Evolutionary conservation across 2,797 vertebrate genomes (phyloP), one percentile per base, ranked within the genome.

Genomic region (Phoeniculus purpureus): DNA sequence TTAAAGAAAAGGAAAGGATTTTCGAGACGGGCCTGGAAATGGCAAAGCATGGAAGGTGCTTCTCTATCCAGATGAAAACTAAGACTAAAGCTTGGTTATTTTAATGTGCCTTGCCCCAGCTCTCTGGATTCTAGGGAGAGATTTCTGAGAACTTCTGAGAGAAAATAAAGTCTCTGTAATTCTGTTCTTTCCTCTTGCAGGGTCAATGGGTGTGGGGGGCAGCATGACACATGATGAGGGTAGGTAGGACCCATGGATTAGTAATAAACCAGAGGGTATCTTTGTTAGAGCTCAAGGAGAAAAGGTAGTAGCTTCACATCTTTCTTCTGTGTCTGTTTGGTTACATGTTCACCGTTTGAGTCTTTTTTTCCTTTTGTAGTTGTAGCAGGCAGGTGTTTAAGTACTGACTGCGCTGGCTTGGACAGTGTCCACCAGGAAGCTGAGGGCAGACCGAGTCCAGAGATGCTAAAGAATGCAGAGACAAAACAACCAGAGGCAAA

Each of bases 1-100:
- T 93, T 77, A 85, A 82, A 91, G 80, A 85, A 87, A 95, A 93
- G 73, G 40, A 91, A 93, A 79, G 48, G 47, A 43, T 92, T 94
- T 94, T 82, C 72, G 91, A 92, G 72, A 78, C 82, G 82, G 61
- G 66, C 82, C 87, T 93, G 83, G 77, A 91, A 88, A 81, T 1
- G 12, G 66, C 59, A 67, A 80, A 45, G 34, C 19, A 7, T 78
- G 65, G 91, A 75, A 71, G 2, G 17, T 59, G 48, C 85, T 87
- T 93, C 86, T 88, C 87, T 91, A 79, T 87, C 55, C 3, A 34
- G 52, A 70, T 51, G 67, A 88, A 89, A 72, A 66, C 70, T 61
- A 60, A 82, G 80, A 12, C 66, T 56, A 75, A 70, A 52, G 11
- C 27, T 91, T 68, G 70, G 55, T 72, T 83, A 25, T 81, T 94